Conservation (phyloP, 2,113 vertebrate genomes). For the Melanocharis versteri region DNA sequence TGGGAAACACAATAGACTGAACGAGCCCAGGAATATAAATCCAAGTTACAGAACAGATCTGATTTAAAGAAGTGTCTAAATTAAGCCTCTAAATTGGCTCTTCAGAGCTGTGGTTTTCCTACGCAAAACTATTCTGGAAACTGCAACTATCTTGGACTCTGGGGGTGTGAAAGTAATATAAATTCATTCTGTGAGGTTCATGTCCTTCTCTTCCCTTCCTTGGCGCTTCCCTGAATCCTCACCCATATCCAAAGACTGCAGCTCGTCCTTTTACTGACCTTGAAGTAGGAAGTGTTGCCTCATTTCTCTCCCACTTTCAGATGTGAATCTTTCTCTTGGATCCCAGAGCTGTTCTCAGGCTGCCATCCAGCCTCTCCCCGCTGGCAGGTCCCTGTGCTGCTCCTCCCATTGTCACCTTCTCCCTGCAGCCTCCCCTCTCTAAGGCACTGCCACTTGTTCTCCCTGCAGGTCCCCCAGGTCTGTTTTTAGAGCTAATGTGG, state of each 20-base stretch:
- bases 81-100: conserved; percentile 20
- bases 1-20: background rate
- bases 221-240: background rate
- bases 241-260: background rate
- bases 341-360: background rate
- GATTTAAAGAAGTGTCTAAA: conserved; percentile 7
- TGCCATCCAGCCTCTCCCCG: background rate
- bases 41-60: background rate
- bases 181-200: background rate
- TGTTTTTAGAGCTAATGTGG: background rate
- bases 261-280: conserved; percentile 3
- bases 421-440: background rate
- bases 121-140: conserved; percentile 41
- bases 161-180: conserved; percentile 16
- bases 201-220: conserved; percentile 15
- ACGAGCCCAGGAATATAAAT: background rate
- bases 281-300: background rate
- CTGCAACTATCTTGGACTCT: conserved; percentile 55
- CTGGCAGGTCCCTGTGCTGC: background rate
- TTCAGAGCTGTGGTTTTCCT: conserved; percentile 34
- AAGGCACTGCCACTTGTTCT: background rate
- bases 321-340: background rate
- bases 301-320: background rate
- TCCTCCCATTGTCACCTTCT: background rate
- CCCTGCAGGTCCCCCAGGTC: background rate